Evolutionary conservation across 53 echinoderm and acorn worm genomes (phyloP).

Genomic region (Paelopatides confundens): DNA sequence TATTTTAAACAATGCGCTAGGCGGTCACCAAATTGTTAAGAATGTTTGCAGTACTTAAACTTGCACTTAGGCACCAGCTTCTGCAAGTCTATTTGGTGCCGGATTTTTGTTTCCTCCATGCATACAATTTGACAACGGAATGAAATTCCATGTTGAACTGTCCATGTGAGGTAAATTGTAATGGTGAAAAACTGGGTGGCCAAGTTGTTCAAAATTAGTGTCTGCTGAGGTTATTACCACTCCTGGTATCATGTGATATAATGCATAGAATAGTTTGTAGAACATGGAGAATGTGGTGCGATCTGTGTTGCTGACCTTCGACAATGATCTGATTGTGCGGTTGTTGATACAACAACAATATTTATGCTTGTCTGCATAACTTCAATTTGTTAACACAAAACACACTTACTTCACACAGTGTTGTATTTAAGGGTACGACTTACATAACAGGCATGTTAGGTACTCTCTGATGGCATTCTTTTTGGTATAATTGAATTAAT

Average conservation of each 20-base stretch:
- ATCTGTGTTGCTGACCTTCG: no score
- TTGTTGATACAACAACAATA: background rate
- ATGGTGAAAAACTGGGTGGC: constrained; percentile 52
- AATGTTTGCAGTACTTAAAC: constrained; percentile 23
- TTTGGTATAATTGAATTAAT: background rate
- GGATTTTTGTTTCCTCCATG: background rate
- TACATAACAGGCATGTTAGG: background rate
- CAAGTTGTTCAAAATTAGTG: constrained; percentile 67
- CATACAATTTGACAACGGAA: background rate
- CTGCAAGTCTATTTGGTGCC: constrained; percentile 30
- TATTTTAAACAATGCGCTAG: constrained; percentile 61
- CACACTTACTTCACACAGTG: background rate
- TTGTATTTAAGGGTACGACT: background rate
- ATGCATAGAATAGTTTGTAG: no score
- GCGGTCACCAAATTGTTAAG: constrained; percentile 37
- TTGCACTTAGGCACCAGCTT: constrained; percentile 47
- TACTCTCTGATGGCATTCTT: background rate
- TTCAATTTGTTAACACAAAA: background rate
- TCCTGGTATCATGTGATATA: no score
- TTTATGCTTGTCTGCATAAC: background rate
- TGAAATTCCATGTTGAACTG: background rate
- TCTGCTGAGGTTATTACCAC: constrained; percentile 54
- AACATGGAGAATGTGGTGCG: no score
- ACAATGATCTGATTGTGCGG: no score
- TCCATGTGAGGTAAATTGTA: constrained; percentile 54